A percentile compares a stretch with the other conserved stretches of the same genome.
phyloP scores from a whole-genome alignment of 2,797 vertebrate genomes.

The Cyprinella venusta region DNA sequence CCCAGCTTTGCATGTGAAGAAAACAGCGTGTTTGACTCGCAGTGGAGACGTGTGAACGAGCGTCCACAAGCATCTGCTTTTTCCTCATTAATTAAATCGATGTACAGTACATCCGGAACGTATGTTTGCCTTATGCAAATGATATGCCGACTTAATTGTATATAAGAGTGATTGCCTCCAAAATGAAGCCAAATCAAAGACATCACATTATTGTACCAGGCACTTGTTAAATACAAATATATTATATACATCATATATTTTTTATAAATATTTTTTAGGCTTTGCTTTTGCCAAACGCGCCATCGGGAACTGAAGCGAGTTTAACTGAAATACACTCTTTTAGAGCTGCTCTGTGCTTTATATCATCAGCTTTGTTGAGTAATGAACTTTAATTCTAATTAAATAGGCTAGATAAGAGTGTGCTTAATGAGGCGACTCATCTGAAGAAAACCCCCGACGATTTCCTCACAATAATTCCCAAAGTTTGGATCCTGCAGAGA shows the following conservation, averaged over 20 bases:
- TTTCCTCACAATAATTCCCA: conserved; percentile 47
- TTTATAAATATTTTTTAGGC: neutral
- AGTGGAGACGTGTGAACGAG: conserved; percentile 46
- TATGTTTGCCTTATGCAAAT: conserved; percentile 12
- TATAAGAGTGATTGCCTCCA: neutral
- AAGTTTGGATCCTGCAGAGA: conserved; percentile 48
- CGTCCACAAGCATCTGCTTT: neutral
- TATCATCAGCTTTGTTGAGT: conserved; percentile 49
- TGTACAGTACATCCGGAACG: neutral
- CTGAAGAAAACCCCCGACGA: conserved; percentile 38
- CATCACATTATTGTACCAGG: neutral
- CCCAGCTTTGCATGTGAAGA: conserved; percentile 57
- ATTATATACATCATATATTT: neutral
- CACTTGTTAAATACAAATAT: neutral
- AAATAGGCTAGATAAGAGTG: conserved; percentile 50
- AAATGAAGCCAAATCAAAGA: neutral
- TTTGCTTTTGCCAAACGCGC: too few relatives aligned
- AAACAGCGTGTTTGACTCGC: conserved; percentile 52
- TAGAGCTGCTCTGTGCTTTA: conserved; percentile 46
- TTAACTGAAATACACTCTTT: conserved; percentile 18
- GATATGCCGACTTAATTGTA: neutral
- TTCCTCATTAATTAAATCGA: neutral
- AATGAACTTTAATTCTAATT: conserved; percentile 56
- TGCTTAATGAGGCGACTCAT: conserved; percentile 54
- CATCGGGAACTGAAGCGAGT: neutral